Base-by-base conservation (phyloP, 2,797 vertebrate species). In the Xenops minutus region DNA sequence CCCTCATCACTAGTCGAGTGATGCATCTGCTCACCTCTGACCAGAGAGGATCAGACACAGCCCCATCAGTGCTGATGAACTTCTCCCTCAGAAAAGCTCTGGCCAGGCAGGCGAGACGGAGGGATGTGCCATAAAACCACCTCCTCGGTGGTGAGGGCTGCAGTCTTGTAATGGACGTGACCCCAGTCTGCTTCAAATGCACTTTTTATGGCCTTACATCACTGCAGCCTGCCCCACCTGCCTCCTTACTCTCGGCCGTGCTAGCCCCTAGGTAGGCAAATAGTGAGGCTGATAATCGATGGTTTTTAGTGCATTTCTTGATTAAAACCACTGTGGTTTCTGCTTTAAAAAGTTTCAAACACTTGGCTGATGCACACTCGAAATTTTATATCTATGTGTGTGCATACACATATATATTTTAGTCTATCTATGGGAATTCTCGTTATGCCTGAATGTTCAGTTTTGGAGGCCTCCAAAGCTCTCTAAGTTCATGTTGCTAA, bases 91-190 rank as follows among this genome's bases (percentile, higher is more conserved):
- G 86, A 78, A 71, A 69, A 76, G 22, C 64, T 61, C 69, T 63
- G 81, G 22, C 61, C 56, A 84, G 52, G 36, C 69, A 77, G 89
- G 34, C 0, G 1, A 79, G 84, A 88, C 2, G 0, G 39, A 51
- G 39, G 24, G 62, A 66, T 0, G 0, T 83, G 66, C 72, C 16
- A 6, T 84, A 74, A 80, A 83, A 66, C 30, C 37, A 52, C 43
- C 52, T 90, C 30, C 61, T 56, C 0, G 0, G 61, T 1, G 1
- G 49, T 3, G 3, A 2, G 2, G 46, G n/a, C 48, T 76, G 43
- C 58, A 89, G 59, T 17, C 62, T 48, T 12, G 78, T 7, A 1
- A 29, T 5, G 68, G 56, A 58, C 7, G 0, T 73, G 81, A 79
- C 74, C 85, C 61, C 66, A 74, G 0, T 56, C 72, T 78, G n/a